Evolutionary conservation across 2,113 vertebrate species (phyloP).

Genomic region (Carettochelys insculpta): DNA sequence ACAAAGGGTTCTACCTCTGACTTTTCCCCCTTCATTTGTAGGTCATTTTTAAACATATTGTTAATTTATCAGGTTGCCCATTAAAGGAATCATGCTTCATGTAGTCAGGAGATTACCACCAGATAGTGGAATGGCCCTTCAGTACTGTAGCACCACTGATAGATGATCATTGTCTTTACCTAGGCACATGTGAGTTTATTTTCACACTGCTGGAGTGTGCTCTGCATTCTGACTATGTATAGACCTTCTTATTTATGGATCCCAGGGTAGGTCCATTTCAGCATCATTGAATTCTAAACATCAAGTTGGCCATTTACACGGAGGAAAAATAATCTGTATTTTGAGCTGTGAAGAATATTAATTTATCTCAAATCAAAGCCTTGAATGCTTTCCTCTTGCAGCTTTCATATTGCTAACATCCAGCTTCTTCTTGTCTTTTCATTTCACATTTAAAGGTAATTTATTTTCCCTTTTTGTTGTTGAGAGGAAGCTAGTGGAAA

Average conservation of each 20-base stretch:
- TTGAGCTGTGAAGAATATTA: neutral
- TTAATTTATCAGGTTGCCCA: neutral
- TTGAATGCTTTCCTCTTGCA: neutral
- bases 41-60: neutral
- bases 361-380: neutral
- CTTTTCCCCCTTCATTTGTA: neutral
- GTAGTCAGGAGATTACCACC: neutral
- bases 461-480: conserved; percentile 49
- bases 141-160: neutral
- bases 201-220: neutral
- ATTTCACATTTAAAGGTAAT: conserved; percentile 54
- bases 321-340: neutral
- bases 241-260: neutral
- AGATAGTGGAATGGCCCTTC: fast-evolving
- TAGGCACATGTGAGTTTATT: neutral
- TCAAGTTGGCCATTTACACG: neutral
- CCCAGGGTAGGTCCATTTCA: neutral
- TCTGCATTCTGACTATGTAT: neutral
- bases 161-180: neutral
- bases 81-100: neutral
- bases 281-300: neutral
- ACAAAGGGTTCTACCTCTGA: neutral
- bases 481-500: conserved; percentile 26
- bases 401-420: neutral
- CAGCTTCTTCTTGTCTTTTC: conserved; percentile 17